Conservation (phyloP, 2,113 vertebrate species). For the Corythornis madagascariensis region DNA sequence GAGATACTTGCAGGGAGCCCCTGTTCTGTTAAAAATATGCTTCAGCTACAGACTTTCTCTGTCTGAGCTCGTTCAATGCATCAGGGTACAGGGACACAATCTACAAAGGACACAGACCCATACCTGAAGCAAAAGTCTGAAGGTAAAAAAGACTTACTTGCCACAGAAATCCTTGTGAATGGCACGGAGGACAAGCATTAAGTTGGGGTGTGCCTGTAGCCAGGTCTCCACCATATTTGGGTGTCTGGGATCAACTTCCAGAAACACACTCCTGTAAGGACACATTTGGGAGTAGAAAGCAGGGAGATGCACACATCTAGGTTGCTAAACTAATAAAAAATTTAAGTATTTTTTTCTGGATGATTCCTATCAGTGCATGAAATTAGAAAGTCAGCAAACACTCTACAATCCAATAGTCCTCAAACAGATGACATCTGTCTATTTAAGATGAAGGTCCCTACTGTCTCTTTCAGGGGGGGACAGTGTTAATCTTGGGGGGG, state of each 20-base stretch:
- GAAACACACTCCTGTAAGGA: conserved; percentile 83
- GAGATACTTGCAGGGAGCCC: neutral
- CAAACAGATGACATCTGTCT: neutral
- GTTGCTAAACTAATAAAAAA: neutral
- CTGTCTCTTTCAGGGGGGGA: neutral
- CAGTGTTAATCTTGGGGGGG: neutral
- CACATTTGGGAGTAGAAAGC: neutral
- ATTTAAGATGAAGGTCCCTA: neutral
- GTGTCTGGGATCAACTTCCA: conserved; percentile 93
- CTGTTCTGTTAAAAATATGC: neutral
- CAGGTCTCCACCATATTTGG: conserved; percentile 82
- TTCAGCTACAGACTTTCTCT: neutral
- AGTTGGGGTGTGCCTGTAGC: conserved; percentile 72
- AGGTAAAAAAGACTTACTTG: conserved; percentile 77
- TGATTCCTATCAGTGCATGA: neutral
- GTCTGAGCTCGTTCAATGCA: neutral
- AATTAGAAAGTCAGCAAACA: neutral
- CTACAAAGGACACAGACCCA: neutral
- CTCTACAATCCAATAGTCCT: neutral
- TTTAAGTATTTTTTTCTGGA: neutral
- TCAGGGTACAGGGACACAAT: neutral
- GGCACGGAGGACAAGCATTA: conserved; percentile 72
- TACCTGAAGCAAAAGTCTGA: neutral
- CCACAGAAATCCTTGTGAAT: conserved; percentile 82
- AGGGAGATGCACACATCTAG: neutral